Conservation (phyloP, 2,888 invertebrate genomes). For the Ichneumoninae sp. region DNA sequence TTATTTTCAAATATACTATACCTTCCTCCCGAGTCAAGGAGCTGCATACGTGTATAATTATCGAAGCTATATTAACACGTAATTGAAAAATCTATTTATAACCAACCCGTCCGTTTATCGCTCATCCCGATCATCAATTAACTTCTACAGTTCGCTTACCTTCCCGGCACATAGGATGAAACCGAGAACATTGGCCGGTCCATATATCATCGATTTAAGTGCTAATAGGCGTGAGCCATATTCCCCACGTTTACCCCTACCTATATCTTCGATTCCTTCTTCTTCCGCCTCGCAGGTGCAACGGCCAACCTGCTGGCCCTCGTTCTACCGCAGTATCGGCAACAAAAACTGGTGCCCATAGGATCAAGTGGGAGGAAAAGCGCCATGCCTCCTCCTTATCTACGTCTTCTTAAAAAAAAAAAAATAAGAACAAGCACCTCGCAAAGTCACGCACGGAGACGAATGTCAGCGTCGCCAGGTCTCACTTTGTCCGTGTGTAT, state of each 20-base stretch:
- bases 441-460: slow-evolving; percentile 62
- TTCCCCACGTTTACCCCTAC: neutral
- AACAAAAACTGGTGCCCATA: slow-evolving; percentile 15
- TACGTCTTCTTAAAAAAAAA: slow-evolving; percentile 43
- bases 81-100: slow-evolving; percentile 43
- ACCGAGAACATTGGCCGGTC: neutral
- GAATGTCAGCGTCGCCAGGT: slow-evolving; percentile 31
- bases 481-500: neutral
- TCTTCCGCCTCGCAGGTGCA: slow-evolving; percentile 24
- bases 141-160: neutral
- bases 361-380: slow-evolving; percentile 56
- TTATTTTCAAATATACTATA: neutral
- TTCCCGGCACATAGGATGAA: neutral
- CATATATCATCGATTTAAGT: neutral
- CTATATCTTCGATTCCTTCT: neutral
- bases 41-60: neutral
- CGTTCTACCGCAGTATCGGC: neutral
- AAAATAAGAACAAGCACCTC: slow-evolving; percentile 42
- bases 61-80: neutral
- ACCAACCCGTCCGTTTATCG: slow-evolving; percentile 4
- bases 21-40: neutral
- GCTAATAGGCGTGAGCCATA: neutral
- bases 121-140: slow-evolving; percentile 1
- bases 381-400: slow-evolving; percentile 45
- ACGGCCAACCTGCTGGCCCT: slow-evolving; percentile 18